Evolutionary conservation across 2,113 vertebrate species (phyloP).

Genomic region (Scophthalmus maximus): DNA sequence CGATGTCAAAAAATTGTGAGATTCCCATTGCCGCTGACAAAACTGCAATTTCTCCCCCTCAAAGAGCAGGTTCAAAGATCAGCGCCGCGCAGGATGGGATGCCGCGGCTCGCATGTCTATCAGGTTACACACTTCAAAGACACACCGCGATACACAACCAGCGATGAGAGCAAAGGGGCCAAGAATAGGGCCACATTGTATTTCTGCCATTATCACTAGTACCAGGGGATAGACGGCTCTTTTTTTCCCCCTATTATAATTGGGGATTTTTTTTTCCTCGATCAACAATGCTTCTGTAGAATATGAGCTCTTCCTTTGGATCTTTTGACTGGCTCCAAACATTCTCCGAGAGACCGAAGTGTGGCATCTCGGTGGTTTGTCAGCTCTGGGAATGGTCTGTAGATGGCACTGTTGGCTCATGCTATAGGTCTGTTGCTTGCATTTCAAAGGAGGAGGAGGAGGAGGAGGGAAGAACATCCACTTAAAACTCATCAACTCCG

Average conservation of each 20-base stretch:
- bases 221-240: constrained; percentile 66
- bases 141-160: constrained; percentile 76
- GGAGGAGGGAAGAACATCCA: constrained; percentile 49
- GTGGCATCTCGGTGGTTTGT: constrained; percentile 10
- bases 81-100: constrained; percentile 75
- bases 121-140: constrained; percentile 85
- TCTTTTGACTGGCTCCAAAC: constrained; percentile 69
- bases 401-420: constrained; percentile 87
- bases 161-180: constrained; percentile 73
- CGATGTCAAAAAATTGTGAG: constrained; percentile 29
- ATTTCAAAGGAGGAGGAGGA: constrained; percentile 41
- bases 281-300: constrained; percentile 78
- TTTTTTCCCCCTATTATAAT: constrained; percentile 67
- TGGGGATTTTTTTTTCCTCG: constrained; percentile 39
- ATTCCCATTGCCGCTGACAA: constrained; percentile 43
- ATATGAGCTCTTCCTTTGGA: constrained; percentile 81
- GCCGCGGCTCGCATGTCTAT: constrained; percentile 80
- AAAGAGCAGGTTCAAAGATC: constrained; percentile 84
- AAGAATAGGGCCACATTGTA: constrained; percentile 73
- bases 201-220: constrained; percentile 72
- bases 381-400: constrained; percentile 58
- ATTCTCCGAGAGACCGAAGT: constrained; percentile 41
- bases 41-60: constrained; percentile 73
- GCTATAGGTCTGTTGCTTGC: constrained; percentile 42
- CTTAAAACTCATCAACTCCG: constrained; percentile 75